Evolutionary conservation across 2,888 invertebrate genomes (phyloP).

Genomic region (Parnassius apollo): DNA sequence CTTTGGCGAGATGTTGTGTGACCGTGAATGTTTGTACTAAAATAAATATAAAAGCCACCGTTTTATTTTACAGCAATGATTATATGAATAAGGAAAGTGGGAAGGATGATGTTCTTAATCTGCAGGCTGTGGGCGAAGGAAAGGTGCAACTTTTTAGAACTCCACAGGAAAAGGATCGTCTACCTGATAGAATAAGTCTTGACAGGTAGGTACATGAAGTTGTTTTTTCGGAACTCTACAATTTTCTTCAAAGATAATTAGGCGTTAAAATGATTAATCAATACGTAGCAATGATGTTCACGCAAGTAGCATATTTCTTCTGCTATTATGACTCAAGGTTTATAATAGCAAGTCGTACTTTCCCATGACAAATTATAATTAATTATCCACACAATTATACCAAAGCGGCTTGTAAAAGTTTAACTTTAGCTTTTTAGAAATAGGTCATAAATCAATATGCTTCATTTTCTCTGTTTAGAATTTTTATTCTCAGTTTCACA

Average conservation of each 20-base stretch:
- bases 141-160: slow-evolving; percentile 86
- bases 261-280: no score
- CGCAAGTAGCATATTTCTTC: no score
- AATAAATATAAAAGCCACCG: background rate
- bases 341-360: no score
- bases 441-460: background rate
- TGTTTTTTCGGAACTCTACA: no score
- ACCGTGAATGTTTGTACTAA: no score
- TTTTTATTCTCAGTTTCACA: background rate
- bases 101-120: slow-evolving; percentile 63
- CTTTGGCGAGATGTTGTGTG: no score
- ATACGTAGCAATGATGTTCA: no score
- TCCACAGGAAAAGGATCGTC: slow-evolving; percentile 88
- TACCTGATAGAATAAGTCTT: slow-evolving; percentile 93
- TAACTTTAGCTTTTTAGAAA: background rate
- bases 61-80: slow-evolving; percentile 36
- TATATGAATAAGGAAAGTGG: slow-evolving; percentile 51
- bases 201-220: slow-evolving; percentile 81
- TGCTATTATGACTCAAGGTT: no score
- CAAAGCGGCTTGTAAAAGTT: no score
- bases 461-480: background rate
- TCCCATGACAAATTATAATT: no score
- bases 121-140: slow-evolving; percentile 84
- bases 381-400: no score
- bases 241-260: no score